A percentile compares a stretch with the other conserved stretches of the same genome.
These are phyloP conservation scores for Cheilinus undulatus DNA, from an alignment of 2,113 vertebrate genomes.

Conservation along the genomic window DNA sequence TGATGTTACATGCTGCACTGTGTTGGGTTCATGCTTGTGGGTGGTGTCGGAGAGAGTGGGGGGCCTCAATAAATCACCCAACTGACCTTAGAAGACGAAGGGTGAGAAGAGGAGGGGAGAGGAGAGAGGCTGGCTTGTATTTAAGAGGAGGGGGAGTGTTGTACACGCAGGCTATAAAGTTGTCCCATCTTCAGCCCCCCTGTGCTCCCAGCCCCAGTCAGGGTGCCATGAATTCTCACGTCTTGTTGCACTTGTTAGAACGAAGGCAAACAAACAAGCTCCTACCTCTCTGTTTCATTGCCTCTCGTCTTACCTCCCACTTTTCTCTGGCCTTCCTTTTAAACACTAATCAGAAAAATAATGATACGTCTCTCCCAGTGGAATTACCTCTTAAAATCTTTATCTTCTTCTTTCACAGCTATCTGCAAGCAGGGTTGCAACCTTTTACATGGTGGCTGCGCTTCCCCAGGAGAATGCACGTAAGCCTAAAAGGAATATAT, in stretches of 20 bases:
- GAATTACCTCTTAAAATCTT: background rate
- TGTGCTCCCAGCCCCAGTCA: background rate
- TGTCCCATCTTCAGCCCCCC: constrained; percentile 17
- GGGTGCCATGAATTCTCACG: constrained; percentile 60
- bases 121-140: constrained; percentile 35
- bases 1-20: background rate
- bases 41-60: constrained; percentile 47
- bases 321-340: background rate
- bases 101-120: constrained; percentile 51
- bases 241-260: constrained; percentile 63
- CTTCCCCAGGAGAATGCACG: constrained; percentile 92
- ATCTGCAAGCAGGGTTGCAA: constrained; percentile 97
- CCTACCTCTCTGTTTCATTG: background rate
- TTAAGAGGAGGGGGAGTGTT: constrained; percentile 36
- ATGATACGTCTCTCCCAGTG: background rate
- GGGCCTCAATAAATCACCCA: constrained; percentile 70
- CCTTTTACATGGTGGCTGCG: constrained; percentile 90
- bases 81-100: constrained; percentile 57
- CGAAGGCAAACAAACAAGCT: constrained; percentile 54
- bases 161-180: constrained; percentile 70
- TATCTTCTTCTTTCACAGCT: constrained; percentile 79
- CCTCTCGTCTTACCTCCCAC: background rate
- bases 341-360: background rate
- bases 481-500: constrained; percentile 78
- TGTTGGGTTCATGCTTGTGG: constrained; percentile 28